Conservation (phyloP, 2,113 vertebrate genomes). For the Prietella phreatophila region DNA sequence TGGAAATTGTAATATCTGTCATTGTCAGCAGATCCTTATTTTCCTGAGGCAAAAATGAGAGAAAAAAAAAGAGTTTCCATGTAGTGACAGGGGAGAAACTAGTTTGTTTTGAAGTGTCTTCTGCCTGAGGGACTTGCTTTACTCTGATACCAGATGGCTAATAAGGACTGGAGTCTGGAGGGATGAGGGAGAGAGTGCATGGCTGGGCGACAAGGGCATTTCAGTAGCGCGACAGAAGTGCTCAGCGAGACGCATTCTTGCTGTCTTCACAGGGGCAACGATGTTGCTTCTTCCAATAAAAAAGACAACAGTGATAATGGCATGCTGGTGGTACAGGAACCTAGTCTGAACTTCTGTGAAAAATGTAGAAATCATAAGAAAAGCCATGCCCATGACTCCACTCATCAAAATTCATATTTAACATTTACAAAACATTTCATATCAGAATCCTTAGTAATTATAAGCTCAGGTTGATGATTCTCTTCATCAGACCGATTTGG, state of each 20-base stretch:
- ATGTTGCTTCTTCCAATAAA: neutral
- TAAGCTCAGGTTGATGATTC: neutral
- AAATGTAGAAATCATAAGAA: neutral
- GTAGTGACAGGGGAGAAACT: constrained; percentile 17
- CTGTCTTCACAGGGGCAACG: constrained; percentile 9
- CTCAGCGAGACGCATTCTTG: constrained; percentile 9
- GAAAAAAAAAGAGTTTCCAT: neutral
- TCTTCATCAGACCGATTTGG: neutral
- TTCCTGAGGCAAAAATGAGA: constrained; percentile 9
- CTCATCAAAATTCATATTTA: neutral
- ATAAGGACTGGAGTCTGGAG: constrained; percentile 35
- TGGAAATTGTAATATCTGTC: neutral
- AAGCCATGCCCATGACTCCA: neutral
- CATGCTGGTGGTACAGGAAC: neutral
- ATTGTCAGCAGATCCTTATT: constrained; percentile 32
- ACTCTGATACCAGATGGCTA: constrained; percentile 50
- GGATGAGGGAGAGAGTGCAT: constrained; percentile 32
- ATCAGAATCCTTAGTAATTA: neutral
- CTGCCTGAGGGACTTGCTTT: constrained; percentile 33
- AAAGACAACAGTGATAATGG: neutral
- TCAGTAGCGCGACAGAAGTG: constrained; percentile 27
- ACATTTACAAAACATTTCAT: neutral
- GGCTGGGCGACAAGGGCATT: constrained; percentile 26
- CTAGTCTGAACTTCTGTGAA: neutral
- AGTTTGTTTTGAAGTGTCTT: constrained; percentile 45